Evolutionary conservation across 2,797 vertebrate genomes (phyloP), one percentile per base, ranked within the genome.

Genomic region (Manis pentadactyla): DNA sequence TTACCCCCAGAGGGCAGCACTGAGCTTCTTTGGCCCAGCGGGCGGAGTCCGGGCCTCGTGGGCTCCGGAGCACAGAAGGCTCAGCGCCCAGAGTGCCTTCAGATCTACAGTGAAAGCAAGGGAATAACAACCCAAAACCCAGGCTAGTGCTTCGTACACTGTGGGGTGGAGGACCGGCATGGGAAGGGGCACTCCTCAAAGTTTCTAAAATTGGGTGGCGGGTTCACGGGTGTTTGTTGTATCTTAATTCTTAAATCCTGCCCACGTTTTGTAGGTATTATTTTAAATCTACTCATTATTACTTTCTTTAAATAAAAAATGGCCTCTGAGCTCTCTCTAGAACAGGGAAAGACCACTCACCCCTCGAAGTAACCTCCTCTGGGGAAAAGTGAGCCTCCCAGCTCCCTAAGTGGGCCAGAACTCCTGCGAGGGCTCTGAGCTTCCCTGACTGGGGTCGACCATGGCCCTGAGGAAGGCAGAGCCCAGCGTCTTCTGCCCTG

Each of bases 1-100:
- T 14, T 0, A 14, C 94, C 97, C 19, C n/a, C 97, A 98, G 97
- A 93, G 89, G 97, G 97, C 95, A 97, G 97, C 97, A 96, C 92
- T 49, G 96, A 97, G 96, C 94, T 7, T 15, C 42, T 53, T n/a
- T 15, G 51, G 69, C 71, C 25, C 17, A 0, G 14, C 64, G 7
- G 0, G 39, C 21, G 12, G 10, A 42, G 68, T 71, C 46, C 46
- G 1, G 10, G 49, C 19, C 31, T n/a, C 31, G 7, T 6, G 0
- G 1, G 49, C 74, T 12, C 37, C 12, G 2, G 12, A 42, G 23
- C 68, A 37, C 68, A 25, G 14, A 71, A 23, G 23, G 27, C 46
- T 46, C 4, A 69, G 37, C 5, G 10, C 2, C 11, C 2, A 74
- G 42, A 31, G 15, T 4, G 4, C 19, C 49, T 88, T 81, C 73